These are phyloP conservation scores for Morelia viridis DNA, from an alignment of 2,797 vertebrate species.

Conservation along the genomic window DNA sequence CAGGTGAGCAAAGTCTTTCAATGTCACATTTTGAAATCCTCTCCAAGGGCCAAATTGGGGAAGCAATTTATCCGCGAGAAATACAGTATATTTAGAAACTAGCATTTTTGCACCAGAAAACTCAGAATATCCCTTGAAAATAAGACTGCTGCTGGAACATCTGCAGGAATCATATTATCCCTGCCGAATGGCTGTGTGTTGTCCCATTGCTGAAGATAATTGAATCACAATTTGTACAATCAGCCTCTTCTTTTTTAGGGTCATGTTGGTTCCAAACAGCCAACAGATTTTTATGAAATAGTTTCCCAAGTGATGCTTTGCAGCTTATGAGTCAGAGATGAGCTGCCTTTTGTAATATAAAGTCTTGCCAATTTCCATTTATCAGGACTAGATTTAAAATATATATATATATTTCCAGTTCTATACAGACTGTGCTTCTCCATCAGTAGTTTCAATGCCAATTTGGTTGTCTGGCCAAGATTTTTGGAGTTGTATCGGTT, in stretches of 20 bases:
- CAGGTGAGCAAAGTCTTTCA: neutral
- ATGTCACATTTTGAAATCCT: neutral
- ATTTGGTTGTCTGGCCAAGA: neutral
- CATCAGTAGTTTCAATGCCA: neutral
- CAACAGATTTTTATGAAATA: neutral
- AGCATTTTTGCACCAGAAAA: neutral
- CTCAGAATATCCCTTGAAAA: neutral
- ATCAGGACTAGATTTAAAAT: too few relatives aligned
- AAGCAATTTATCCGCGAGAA: neutral
- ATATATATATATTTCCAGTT: neutral
- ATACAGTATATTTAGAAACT: neutral
- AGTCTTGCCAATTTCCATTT: neutral
- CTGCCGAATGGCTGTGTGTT: neutral
- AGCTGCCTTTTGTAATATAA: neutral
- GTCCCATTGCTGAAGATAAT: neutral
- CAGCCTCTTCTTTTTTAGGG: neutral
- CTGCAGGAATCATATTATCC: neutral
- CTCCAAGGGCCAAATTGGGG: neutral
- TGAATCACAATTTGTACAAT: neutral
- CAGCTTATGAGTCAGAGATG: neutral
- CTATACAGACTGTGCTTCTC: neutral
- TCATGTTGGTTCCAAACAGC: neutral
- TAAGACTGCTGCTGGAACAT: neutral
- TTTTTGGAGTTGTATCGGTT: neutral
- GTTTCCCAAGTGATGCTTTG: neutral